These are phyloP conservation scores for Oncopeltus fasciatus DNA, from an alignment of 1,140 invertebrate species.

Conservation along the genomic window DNA sequence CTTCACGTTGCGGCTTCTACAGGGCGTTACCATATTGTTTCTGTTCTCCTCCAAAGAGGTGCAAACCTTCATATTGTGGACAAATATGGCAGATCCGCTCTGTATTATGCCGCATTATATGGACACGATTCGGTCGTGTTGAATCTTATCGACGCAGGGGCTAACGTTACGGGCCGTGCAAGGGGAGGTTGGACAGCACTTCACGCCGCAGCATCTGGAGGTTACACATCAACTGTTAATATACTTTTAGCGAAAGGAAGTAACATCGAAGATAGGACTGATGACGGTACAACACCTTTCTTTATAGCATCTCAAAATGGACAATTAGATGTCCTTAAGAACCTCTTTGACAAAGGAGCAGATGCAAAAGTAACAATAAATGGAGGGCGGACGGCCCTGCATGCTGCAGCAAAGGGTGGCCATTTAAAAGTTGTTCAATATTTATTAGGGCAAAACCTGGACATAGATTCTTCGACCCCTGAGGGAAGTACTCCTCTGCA, in stretches of 20 bases:
- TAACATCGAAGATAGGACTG: background rate
- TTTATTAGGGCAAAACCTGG: background rate
- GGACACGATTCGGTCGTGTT: background rate
- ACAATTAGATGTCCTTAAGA: background rate
- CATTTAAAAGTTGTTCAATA: background rate
- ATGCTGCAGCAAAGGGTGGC: background rate
- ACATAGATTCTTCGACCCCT: background rate
- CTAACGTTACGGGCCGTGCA: background rate
- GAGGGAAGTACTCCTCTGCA: background rate
- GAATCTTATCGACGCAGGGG: background rate
- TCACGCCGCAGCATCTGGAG: background rate
- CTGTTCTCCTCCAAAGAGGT: too few species aligned
- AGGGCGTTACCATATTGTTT: too few species aligned
- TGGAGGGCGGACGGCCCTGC: background rate
- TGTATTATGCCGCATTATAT: background rate
- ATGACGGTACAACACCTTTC: background rate
- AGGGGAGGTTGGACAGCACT: background rate
- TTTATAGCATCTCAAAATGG: background rate
- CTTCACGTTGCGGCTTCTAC: too few species aligned
- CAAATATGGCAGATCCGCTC: background rate
- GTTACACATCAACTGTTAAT: background rate
- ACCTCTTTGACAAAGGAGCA: background rate
- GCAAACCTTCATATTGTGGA: too few species aligned
- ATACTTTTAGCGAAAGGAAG: background rate
- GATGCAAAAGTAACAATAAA: background rate